Evolutionary conservation across 2,888 invertebrate genomes (phyloP).

Genomic region (Andrena fulva): DNA sequence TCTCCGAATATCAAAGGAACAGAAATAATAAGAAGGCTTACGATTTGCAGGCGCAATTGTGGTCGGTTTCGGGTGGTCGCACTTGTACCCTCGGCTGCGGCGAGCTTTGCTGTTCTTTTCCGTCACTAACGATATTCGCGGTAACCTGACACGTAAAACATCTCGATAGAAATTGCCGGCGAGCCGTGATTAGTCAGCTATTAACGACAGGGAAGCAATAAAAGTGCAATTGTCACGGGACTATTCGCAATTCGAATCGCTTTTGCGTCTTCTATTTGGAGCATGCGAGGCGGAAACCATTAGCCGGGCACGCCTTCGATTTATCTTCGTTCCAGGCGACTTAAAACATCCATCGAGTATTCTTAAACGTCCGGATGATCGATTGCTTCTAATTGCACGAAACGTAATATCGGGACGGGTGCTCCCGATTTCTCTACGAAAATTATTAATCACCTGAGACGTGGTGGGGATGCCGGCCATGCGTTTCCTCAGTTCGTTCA

Average conservation of each 20-base stretch:
- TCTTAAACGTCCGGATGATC: constrained; percentile 36
- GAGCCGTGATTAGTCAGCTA: background rate
- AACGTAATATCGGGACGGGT: background rate
- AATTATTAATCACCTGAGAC: constrained; percentile 73
- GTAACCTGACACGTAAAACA: constrained; percentile 61
- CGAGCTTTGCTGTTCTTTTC: constrained; percentile 46
- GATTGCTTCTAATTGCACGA: constrained; percentile 28
- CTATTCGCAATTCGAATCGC: background rate
- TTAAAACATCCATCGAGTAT: constrained; percentile 33
- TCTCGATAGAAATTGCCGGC: constrained; percentile 12
- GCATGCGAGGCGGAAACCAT: constrained; percentile 57
- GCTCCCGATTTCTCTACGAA: background rate
- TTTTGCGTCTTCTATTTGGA: constrained; percentile 36
- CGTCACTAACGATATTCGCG: constrained; percentile 46
- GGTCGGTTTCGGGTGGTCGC: constrained; percentile 62
- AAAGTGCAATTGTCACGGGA: background rate
- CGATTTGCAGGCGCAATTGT: constrained; percentile 65
- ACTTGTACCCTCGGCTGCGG: constrained; percentile 68
- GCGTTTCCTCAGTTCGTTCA: constrained; percentile 80
- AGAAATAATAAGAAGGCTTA: constrained; percentile 68
- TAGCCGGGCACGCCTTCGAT: constrained; percentile 63
- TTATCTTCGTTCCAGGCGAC: constrained; percentile 62
- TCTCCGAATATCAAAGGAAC: background rate
- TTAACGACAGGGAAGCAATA: background rate
- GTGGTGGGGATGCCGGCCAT: constrained; percentile 76